These are phyloP conservation scores for Oasisia sp. DNA, from an alignment of 2,888 invertebrate genomes.

Conservation along the genomic window DNA sequence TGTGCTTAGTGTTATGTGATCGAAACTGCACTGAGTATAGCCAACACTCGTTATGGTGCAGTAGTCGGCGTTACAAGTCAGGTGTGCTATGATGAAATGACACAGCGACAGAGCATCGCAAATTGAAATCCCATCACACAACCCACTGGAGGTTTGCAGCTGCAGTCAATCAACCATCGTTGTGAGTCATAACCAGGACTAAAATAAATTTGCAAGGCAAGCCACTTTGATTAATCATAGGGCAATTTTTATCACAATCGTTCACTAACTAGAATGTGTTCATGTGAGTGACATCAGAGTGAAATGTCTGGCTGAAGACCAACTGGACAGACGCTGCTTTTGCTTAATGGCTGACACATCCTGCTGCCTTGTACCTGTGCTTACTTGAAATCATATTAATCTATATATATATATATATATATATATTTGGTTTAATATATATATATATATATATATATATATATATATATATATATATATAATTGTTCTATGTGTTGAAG, in stretches of 20 bases:
- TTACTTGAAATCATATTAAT: neutral
- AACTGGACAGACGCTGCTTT: neutral
- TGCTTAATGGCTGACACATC: neutral
- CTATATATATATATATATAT: no score
- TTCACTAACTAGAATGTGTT: neutral
- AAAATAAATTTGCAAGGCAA: neutral
- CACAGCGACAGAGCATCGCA: no score
- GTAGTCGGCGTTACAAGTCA: no score
- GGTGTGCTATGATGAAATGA: no score
- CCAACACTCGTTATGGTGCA: no score
- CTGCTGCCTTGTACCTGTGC: neutral
- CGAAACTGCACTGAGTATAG: no score
- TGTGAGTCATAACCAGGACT: neutral
- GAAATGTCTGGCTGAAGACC: neutral
- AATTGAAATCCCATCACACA: no score
- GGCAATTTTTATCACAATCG: neutral
- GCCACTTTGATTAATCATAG: neutral
- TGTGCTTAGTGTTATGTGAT: no score
- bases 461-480: no score
- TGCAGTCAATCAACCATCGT: neutral
- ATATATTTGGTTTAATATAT: no score
- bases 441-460: no score
- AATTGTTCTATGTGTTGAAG: no score
- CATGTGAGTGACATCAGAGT: neutral
- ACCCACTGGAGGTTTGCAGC: neutral